These are phyloP conservation scores for Pempheris klunzingeri DNA, from an alignment of 2,797 vertebrate genomes.

Conservation along the genomic window DNA sequence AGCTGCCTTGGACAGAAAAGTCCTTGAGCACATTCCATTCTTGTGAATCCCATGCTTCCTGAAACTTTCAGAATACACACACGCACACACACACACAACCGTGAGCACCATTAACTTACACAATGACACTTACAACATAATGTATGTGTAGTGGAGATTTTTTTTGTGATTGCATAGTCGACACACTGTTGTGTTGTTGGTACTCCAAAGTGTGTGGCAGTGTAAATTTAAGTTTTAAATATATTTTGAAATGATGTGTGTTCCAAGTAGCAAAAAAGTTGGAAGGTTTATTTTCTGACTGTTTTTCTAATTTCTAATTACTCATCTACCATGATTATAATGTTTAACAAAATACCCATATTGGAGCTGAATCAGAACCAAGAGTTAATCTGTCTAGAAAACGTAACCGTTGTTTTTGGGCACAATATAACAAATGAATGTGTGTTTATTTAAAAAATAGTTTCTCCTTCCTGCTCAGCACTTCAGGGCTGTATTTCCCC, in stretches of 20 bases:
- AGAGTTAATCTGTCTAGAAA: conserved; percentile 25
- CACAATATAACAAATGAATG: conserved; percentile 6
- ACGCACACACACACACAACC: background rate
- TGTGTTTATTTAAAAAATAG: conserved; percentile 2
- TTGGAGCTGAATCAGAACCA: conserved; percentile 18
- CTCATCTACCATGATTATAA: conserved; percentile 26
- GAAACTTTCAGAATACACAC: conserved; percentile 22
- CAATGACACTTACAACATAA: background rate
- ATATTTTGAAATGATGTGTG: background rate
- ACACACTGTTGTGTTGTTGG: background rate
- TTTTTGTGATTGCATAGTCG: background rate
- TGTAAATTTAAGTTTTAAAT: background rate
- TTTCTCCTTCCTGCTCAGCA: background rate
- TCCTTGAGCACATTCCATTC: conserved; percentile 58
- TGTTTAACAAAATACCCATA: background rate
- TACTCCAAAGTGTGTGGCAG: background rate
- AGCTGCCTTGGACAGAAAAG: conserved; percentile 52
- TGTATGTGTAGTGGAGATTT: background rate
- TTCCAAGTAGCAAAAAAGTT: conserved; percentile 4
- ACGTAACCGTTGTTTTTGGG: conserved; percentile 25
- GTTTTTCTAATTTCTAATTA: conserved; percentile 4
- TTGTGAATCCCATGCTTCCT: conserved; percentile 39
- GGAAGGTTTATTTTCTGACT: background rate
- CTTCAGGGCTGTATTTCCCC: background rate
- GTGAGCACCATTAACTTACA: conserved; percentile 7